A percentile compares a stretch with the other conserved stretches of the same genome.
These are phyloP conservation scores for Grapholita molesta DNA, from an alignment of 1,140 invertebrate species.

Conservation along the genomic window DNA sequence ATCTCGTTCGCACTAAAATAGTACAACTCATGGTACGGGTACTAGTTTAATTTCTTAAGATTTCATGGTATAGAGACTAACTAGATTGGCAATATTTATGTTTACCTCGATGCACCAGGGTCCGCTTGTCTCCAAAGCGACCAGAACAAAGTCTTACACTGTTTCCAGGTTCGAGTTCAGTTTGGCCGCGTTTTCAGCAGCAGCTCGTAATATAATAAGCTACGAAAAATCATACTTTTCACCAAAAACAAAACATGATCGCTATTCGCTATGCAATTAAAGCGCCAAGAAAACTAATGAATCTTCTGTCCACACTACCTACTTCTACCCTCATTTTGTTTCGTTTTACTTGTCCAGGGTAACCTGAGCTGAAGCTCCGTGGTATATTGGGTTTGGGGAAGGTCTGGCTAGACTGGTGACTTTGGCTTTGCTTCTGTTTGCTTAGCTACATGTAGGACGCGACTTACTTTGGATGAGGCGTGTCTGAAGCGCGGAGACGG, in stretches of 20 bases:
- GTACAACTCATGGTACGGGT: too few species aligned
- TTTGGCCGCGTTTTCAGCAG: too few species aligned
- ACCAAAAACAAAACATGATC: slow-evolving; percentile 7
- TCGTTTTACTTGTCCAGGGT: background rate
- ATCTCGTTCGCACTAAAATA: too few species aligned
- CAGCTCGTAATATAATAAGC: too few species aligned
- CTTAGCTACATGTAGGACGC: slow-evolving; percentile 58
- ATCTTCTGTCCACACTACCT: slow-evolving; percentile 9
- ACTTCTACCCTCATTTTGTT: slow-evolving; percentile 10
- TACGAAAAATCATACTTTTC: too few species aligned
- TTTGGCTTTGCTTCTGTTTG: slow-evolving; percentile 24
- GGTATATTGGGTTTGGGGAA: background rate
- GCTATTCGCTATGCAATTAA: slow-evolving; percentile 14
- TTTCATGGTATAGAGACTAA: too few species aligned
- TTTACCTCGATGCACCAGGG: too few species aligned
- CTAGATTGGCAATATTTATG: too few species aligned
- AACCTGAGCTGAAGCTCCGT: background rate
- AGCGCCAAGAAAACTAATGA: slow-evolving; percentile 15
- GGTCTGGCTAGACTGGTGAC: background rate
- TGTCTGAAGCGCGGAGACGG: slow-evolving; percentile 48
- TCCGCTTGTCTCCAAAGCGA: too few species aligned
- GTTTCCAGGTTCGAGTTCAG: too few species aligned
- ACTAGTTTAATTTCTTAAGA: too few species aligned
- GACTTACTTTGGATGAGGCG: slow-evolving; percentile 50
- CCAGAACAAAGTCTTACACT: too few species aligned